phyloP scores from a whole-genome alignment of 1,140 invertebrate species.

The Procambarus clarkii region DNA sequence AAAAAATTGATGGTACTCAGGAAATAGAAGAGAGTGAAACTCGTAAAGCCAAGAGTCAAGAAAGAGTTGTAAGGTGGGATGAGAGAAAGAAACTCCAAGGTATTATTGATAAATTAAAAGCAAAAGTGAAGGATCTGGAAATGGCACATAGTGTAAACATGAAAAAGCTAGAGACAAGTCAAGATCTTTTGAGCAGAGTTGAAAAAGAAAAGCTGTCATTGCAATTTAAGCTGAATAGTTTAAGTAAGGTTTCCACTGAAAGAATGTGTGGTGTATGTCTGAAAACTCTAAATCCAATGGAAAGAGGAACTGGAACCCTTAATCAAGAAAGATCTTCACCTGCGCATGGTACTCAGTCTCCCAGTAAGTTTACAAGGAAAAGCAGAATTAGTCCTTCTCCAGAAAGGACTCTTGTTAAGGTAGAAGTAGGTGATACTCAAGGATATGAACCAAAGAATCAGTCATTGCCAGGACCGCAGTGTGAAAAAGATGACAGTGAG shows the following conservation, averaged over 20 bases:
- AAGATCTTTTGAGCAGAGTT: slow-evolving; percentile 48
- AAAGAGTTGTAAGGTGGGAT: slow-evolving; percentile 61
- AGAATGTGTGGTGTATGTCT: slow-evolving; percentile 65
- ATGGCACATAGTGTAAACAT: neutral
- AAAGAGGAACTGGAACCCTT: neutral
- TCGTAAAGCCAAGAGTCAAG: slow-evolving; percentile 45
- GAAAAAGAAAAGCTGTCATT: slow-evolving; percentile 57
- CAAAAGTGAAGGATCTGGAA: slow-evolving; percentile 56
- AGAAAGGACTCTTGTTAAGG: slow-evolving; percentile 11
- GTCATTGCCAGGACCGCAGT: neutral
- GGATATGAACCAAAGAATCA: neutral
- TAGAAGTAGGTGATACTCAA: neutral
- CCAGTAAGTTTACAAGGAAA: neutral
- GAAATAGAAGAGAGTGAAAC: slow-evolving; percentile 48
- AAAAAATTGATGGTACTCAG: slow-evolving; percentile 53
- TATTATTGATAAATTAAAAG: slow-evolving; percentile 55
- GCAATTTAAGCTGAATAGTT: slow-evolving; percentile 42
- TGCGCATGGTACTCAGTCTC: neutral
- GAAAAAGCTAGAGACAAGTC: slow-evolving; percentile 55
- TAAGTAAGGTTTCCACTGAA: slow-evolving; percentile 49
- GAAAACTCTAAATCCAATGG: slow-evolving; percentile 52
- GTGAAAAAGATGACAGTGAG: slow-evolving; percentile 44
- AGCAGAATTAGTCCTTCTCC: slow-evolving; percentile 27
- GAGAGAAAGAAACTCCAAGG: slow-evolving; percentile 58
- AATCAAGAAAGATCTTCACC: neutral